Conservation (phyloP, 2,888 invertebrate species). For the Melipona bicolor region DNA sequence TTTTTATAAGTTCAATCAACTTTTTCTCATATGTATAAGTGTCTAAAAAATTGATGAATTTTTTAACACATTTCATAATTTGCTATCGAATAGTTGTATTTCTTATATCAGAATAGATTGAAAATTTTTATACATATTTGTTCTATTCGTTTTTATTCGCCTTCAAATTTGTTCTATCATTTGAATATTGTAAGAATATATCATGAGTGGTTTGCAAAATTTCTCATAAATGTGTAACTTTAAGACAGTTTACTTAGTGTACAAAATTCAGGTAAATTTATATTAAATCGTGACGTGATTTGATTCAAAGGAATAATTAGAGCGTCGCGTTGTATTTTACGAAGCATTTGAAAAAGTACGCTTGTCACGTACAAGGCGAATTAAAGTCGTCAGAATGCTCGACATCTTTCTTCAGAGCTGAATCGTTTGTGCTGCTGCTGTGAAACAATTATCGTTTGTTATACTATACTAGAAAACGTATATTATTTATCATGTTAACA, state of each 20-base stretch:
- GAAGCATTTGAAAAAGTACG: not conserved
- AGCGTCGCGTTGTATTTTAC: no score
- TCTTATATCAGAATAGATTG: not conserved
- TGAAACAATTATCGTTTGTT: not conserved
- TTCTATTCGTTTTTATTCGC: not conserved
- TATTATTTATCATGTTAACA: not conserved
- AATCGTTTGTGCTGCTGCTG: not conserved
- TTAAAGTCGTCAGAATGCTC: not conserved
- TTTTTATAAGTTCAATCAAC: not conserved
- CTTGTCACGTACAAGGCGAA: not conserved
- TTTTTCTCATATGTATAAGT: not conserved
- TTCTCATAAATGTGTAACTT: not conserved
- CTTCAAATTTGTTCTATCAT: not conserved
- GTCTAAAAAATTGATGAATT: not conserved
- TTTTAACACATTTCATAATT: not conserved
- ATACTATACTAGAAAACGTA: not conserved
- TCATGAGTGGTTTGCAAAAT: not conserved
- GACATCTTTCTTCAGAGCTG: slow-evolving; percentile 20
- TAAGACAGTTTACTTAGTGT: not conserved
- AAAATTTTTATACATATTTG: not conserved
- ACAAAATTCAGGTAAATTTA: not conserved
- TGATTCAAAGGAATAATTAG: not conserved
- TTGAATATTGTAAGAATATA: not conserved
- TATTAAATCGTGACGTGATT: not conserved
- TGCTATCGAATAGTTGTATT: not conserved